Conservation (phyloP, 2,113 vertebrate genomes). For the Camelus dromedarius region DNA sequence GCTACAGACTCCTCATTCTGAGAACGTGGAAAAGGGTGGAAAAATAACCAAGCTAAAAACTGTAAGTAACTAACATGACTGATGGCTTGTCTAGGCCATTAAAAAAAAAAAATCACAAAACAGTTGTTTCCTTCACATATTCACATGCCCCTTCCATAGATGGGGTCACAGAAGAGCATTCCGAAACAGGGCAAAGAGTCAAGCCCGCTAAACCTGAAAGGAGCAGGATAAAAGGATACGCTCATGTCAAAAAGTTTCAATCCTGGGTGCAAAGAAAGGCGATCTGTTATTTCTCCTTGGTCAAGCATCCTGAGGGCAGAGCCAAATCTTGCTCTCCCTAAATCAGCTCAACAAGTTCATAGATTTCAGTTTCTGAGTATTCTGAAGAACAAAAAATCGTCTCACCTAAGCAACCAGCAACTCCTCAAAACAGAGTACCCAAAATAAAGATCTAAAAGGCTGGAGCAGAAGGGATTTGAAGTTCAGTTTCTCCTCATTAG, state of each 20-base stretch:
- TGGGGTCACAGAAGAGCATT: constrained; percentile 11
- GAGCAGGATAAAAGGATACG: neutral
- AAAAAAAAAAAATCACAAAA: constrained; percentile 17
- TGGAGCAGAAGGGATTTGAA: neutral
- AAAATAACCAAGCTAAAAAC: constrained; percentile 51
- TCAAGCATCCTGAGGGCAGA: neutral
- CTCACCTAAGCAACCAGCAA: neutral
- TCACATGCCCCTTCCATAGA: neutral
- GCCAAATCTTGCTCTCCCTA: neutral
- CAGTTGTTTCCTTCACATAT: constrained; percentile 30
- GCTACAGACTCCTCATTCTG: neutral
- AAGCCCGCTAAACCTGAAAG: constrained; percentile 10
- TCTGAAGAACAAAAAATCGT: neutral
- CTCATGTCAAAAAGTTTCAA: neutral
- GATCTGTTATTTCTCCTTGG: neutral
- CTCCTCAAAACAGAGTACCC: neutral
- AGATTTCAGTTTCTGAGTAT: neutral
- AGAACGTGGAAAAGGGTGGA: neutral
- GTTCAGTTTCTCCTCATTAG: neutral
- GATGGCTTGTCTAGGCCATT: neutral
- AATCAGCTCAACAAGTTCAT: neutral
- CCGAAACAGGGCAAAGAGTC: neutral
- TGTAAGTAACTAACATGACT: neutral
- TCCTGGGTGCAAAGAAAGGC: neutral
- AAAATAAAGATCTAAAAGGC: neutral